Conservation (phyloP, 2,113 vertebrate genomes). For the Uropsilus gracilis region DNA sequence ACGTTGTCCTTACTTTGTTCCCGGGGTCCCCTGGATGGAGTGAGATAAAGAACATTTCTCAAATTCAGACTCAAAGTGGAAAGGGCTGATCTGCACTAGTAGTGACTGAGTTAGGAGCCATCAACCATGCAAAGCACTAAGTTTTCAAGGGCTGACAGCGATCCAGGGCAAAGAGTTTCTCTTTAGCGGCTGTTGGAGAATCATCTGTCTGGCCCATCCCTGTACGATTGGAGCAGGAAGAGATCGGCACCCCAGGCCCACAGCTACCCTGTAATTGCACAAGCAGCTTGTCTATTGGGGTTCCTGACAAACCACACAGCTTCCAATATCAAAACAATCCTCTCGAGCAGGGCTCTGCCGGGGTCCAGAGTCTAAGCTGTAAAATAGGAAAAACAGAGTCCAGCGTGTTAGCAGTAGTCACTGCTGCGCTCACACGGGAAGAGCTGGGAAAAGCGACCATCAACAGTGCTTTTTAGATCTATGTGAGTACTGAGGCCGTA, state of each 20-base stretch:
- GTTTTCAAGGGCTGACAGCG: neutral
- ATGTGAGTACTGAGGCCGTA: neutral
- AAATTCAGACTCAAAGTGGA: neutral
- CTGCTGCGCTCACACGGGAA: neutral
- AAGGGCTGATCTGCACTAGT: neutral
- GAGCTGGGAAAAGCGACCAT: neutral
- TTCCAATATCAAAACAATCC: too few species aligned
- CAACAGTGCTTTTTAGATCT: neutral
- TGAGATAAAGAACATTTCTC: neutral
- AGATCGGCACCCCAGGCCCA: neutral
- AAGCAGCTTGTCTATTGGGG: neutral
- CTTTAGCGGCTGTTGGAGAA: neutral
- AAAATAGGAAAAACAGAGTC: neutral
- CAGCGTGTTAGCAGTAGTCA: neutral
- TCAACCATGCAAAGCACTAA: neutral
- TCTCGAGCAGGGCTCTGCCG: neutral
- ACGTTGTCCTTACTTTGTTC: neutral
- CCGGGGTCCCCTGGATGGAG: too few species aligned
- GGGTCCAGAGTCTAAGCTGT: neutral
- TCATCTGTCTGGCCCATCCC: neutral
- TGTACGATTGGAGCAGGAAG: neutral
- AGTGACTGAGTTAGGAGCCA: neutral
- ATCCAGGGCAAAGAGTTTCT: neutral
- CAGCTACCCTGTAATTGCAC: neutral
- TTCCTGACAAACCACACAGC: neutral